Evolutionary conservation across 2,113 vertebrate species (phyloP).

Genomic region (Rhipidura dahli): DNA sequence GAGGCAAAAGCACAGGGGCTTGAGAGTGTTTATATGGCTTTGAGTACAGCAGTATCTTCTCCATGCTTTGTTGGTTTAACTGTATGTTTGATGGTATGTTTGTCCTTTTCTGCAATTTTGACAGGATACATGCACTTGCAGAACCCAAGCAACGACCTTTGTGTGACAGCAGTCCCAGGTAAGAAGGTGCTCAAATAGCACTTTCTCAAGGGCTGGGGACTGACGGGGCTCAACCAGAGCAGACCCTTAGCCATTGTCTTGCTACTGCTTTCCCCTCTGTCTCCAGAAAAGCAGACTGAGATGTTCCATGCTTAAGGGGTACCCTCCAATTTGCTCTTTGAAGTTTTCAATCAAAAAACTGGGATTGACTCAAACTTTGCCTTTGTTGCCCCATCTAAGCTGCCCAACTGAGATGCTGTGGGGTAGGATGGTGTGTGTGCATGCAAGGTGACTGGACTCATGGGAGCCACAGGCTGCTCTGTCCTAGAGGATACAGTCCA

Average conservation of each 20-base stretch:
- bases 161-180: not conserved
- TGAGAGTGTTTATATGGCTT: not conserved
- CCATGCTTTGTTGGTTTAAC: not conserved
- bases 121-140: constrained; percentile 16
- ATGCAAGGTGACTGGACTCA: rapidly evolving
- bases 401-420: not conserved
- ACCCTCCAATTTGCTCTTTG: not conserved
- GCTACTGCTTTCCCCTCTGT: not conserved
- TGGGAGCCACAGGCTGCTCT: not conserved
- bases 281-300: not conserved
- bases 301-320: not conserved
- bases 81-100: not conserved
- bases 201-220: not conserved
- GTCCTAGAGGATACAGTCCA: not conserved
- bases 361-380: not conserved
- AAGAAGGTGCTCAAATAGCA: not conserved
- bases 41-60: not conserved
- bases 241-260: not conserved
- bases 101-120: not conserved
- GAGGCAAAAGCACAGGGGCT: not conserved
- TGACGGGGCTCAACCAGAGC: not conserved
- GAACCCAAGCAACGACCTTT: not conserved
- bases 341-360: not conserved
- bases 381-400: not conserved
- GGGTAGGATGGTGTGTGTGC: not conserved